Conservation (phyloP, 1,140 invertebrate genomes). For the Temnothorax longispinosus region DNA sequence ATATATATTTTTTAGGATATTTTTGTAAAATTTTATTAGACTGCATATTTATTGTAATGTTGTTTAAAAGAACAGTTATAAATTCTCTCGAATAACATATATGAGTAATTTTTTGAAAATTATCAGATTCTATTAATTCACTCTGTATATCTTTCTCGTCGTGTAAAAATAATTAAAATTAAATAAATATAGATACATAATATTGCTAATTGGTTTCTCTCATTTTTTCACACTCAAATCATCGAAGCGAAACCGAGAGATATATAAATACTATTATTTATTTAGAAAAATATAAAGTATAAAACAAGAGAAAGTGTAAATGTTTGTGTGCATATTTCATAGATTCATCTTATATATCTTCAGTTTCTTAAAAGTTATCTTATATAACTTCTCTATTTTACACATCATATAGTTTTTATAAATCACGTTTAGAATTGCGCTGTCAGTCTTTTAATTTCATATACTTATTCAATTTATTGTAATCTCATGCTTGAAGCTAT, state of each 20-base stretch:
- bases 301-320: not conserved
- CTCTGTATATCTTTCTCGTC: not conserved
- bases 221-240: not conserved
- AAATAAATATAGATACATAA: not conserved
- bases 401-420: conserved; percentile 5
- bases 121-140: not conserved
- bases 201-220: not conserved
- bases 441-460: conserved; percentile 38
- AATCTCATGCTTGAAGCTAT: not conserved
- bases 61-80: not conserved
- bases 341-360: not conserved
- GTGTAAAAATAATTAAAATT: not conserved
- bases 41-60: not conserved
- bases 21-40: not conserved
- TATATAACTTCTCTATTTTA: conserved; percentile 16
- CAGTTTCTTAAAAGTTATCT: conserved; percentile 3
- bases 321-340: not conserved
- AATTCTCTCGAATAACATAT: not conserved
- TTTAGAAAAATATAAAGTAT: conserved; percentile 14
- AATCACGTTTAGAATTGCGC: not conserved
- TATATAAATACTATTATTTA: not conserved
- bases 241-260: not conserved
- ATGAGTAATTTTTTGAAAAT: not conserved
- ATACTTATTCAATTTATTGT: not conserved
- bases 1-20: not conserved